Evolutionary conservation across 1,140 invertebrate genomes (phyloP).

Genomic region (Cotesia typhae): DNA sequence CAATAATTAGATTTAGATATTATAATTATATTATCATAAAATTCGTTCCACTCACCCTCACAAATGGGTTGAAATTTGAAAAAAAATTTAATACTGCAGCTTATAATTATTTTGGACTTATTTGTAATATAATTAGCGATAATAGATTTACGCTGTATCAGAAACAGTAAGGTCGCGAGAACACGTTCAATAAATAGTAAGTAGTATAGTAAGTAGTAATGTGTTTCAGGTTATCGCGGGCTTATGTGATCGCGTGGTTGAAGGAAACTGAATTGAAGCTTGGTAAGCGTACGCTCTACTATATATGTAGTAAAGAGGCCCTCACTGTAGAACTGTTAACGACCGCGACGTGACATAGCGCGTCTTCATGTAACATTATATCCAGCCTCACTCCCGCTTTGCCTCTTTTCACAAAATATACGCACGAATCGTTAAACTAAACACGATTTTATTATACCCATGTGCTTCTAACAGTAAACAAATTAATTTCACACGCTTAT

Average conservation of each 20-base stretch:
- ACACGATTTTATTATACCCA: neutral
- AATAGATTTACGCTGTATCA: too few relatives aligned
- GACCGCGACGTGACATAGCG: slow-evolving; percentile 9
- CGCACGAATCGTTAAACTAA: slow-evolving; percentile 13
- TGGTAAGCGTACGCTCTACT: slow-evolving; percentile 47
- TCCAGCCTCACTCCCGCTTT: slow-evolving; percentile 44
- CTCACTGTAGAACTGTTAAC: slow-evolving; percentile 43
- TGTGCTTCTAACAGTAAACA: neutral
- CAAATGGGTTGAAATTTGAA: neutral
- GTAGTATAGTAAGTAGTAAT: slow-evolving; percentile 1
- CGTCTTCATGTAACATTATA: neutral
- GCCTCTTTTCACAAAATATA: slow-evolving; percentile 22
- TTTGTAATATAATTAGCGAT: too few relatives aligned
- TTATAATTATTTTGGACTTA: too few relatives aligned
- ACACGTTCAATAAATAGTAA: neutral
- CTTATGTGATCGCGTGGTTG: slow-evolving; percentile 43
- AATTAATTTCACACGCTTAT: neutral
- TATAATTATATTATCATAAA: too few relatives aligned
- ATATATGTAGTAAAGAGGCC: slow-evolving; percentile 50
- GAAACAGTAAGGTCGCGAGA: too few relatives aligned
- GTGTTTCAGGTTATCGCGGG: slow-evolving; percentile 1
- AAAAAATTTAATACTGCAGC: neutral
- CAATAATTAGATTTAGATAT: too few relatives aligned
- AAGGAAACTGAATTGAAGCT: slow-evolving; percentile 50
- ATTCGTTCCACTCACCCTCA: too few relatives aligned